phyloP scores from a whole-genome alignment of 92 coral and sea anemone genomes.

The Pocillopora grandis region DNA sequence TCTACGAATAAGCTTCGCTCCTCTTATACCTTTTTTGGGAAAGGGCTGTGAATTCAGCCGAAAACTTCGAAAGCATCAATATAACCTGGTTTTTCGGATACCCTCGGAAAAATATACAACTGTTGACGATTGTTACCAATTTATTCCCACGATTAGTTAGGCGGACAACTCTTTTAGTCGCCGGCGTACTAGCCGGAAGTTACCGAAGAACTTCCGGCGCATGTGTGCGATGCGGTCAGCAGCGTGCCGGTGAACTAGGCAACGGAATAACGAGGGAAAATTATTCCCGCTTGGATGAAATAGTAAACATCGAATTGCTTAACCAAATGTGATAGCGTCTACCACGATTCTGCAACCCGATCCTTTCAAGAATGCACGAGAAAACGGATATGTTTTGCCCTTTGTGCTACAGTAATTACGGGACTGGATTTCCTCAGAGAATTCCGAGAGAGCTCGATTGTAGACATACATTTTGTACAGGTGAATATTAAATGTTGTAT shows the following conservation, averaged over 20 bases:
- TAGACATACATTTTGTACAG: constrained; percentile 90
- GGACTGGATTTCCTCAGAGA: constrained; percentile 90
- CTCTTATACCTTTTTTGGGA: no score
- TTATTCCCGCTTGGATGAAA: constrained; percentile 5
- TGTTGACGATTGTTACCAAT: no score
- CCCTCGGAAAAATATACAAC: no score
- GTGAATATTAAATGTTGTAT: constrained; percentile 37
- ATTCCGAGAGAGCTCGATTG: constrained; percentile 93
- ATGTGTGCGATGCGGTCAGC: constrained; percentile 41
- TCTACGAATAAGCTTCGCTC: no score
- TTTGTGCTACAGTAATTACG: constrained; percentile 76
- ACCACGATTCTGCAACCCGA: not conserved
- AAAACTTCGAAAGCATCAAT: no score
- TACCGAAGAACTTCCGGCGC: constrained; percentile 9
- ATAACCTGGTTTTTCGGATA: no score
- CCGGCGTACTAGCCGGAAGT: no score
- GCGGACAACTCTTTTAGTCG: no score
- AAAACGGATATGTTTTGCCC: constrained; percentile 72
- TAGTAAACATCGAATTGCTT: constrained; percentile 36
- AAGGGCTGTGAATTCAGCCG: no score
- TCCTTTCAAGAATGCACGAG: constrained; percentile 56
- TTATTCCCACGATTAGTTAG: no score
- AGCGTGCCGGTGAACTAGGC: constrained; percentile 29
- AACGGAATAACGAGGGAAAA: constrained; percentile 1
- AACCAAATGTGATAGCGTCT: not conserved